phyloP scores from a whole-genome alignment of 2,113 vertebrate species.

The Tachycineta bicolor region DNA sequence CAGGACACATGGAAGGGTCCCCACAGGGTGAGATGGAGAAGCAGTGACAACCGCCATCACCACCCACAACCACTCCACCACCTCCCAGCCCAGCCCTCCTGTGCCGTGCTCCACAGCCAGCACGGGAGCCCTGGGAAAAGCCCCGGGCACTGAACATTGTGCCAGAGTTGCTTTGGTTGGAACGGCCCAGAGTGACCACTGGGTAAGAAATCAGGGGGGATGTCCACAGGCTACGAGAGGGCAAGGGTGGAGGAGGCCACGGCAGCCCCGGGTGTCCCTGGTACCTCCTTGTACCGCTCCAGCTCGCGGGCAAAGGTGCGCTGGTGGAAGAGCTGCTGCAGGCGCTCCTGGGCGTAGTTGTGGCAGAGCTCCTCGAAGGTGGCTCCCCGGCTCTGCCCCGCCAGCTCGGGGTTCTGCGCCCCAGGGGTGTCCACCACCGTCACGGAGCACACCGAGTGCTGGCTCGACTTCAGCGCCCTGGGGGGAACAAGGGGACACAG shows the following conservation, averaged over 20 bases:
- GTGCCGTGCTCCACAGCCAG: neutral
- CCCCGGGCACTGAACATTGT: accelerated
- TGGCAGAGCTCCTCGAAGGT: conserved; percentile 98
- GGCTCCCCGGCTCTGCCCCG: conserved; percentile 83
- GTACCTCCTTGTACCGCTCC: conserved; percentile 96
- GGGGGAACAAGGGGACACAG: neutral
- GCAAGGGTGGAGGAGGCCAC: accelerated
- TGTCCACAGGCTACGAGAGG: accelerated
- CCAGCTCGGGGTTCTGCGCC: conserved; percentile 90
- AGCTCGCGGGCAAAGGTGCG: conserved; percentile 90
- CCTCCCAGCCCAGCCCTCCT: neutral
- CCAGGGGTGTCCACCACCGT: conserved; percentile 96
- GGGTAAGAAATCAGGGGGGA: neutral
- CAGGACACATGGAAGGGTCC: neutral
- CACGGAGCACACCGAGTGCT: conserved; percentile 92
- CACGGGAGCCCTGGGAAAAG: neutral
- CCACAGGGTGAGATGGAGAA: accelerated
- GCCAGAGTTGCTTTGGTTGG: neutral
- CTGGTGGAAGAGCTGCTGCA: conserved; percentile 94
- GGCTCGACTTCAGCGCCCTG: conserved; percentile 96
- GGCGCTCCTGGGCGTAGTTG: conserved; percentile 95
- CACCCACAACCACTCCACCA: neutral
- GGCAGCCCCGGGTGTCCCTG: neutral
- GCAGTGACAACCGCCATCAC: neutral
- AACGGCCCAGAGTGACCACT: neutral